These are phyloP conservation scores for Paradoxurus hermaphroditus DNA, from an alignment of 2,113 vertebrate genomes.

Conservation along the genomic window DNA sequence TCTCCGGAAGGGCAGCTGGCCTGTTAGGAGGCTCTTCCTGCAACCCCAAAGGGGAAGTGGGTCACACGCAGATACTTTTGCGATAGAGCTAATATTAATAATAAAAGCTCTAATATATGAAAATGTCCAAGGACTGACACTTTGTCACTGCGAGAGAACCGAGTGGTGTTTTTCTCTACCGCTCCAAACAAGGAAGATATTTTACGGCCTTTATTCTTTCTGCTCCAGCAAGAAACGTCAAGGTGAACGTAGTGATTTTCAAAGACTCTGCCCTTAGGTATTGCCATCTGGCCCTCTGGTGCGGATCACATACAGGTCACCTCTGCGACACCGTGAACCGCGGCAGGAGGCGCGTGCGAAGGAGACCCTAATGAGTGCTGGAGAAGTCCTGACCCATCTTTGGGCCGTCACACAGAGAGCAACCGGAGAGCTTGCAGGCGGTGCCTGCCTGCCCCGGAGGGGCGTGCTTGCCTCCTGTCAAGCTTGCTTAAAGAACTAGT, in stretches of 20 bases:
- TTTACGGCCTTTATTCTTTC: background rate
- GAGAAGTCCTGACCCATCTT: background rate
- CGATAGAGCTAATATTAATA: background rate
- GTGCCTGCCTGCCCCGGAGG: background rate
- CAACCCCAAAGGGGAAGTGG: background rate
- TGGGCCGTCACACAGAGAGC: background rate
- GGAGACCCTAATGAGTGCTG: background rate
- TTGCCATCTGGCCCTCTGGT: fast-evolving
- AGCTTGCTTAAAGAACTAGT: background rate
- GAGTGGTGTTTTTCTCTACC: fast-evolving
- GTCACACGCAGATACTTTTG: background rate
- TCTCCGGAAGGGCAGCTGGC: background rate
- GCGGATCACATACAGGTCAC: background rate
- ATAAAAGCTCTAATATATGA: background rate
- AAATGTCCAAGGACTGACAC: background rate
- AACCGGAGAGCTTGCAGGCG: background rate
- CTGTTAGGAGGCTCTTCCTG: background rate
- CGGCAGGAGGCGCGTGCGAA: background rate
- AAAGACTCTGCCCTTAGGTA: background rate
- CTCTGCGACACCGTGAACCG: background rate
- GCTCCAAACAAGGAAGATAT: fast-evolving
- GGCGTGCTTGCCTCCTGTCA: background rate
- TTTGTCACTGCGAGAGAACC: background rate
- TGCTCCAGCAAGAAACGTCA: no score
- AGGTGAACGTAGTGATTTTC: background rate